Conservation (phyloP, 2,888 invertebrate genomes). For the Lasiommata megera region DNA sequence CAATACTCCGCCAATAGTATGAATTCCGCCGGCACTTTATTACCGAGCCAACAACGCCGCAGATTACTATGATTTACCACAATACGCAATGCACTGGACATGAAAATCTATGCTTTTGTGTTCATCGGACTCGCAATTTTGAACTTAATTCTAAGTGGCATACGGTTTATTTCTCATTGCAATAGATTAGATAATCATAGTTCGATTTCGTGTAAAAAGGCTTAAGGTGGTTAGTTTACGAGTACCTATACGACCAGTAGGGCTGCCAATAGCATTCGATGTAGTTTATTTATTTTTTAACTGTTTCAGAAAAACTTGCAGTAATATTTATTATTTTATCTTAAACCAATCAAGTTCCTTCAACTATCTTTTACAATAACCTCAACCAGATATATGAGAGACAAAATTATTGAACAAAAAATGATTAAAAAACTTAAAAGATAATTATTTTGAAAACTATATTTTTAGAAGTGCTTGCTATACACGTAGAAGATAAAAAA, state of each 20-base stretch:
- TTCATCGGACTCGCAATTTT: background rate
- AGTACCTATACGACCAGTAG: conserved; percentile 39
- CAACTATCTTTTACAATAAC: too few relatives aligned
- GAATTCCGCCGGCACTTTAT: conserved; percentile 44
- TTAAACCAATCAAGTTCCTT: too few relatives aligned
- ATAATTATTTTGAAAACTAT: too few relatives aligned
- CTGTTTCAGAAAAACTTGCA: too few relatives aligned
- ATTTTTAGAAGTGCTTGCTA: too few relatives aligned
- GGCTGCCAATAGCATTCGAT: background rate
- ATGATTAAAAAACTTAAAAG: too few relatives aligned
- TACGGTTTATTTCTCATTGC: background rate
- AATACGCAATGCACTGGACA: conserved; percentile 37
- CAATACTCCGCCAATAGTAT: conserved; percentile 10
- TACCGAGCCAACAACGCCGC: conserved; percentile 42
- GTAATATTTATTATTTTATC: too few relatives aligned
- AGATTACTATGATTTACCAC: conserved; percentile 49
- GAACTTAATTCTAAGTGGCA: background rate
- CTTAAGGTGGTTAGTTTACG: conserved; percentile 41
- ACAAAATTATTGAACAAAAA: too few relatives aligned
- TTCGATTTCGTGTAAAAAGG: conserved; percentile 32
- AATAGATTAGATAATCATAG: background rate
- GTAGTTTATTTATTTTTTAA: too few relatives aligned
- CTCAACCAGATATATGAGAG: too few relatives aligned
- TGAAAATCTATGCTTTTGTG: conserved; percentile 20
- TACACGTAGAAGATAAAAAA: too few relatives aligned